phyloP scores from a whole-genome alignment of 30 jellyfish, hydroid and myxozoan genomes.

The Aurelia sp. region DNA sequence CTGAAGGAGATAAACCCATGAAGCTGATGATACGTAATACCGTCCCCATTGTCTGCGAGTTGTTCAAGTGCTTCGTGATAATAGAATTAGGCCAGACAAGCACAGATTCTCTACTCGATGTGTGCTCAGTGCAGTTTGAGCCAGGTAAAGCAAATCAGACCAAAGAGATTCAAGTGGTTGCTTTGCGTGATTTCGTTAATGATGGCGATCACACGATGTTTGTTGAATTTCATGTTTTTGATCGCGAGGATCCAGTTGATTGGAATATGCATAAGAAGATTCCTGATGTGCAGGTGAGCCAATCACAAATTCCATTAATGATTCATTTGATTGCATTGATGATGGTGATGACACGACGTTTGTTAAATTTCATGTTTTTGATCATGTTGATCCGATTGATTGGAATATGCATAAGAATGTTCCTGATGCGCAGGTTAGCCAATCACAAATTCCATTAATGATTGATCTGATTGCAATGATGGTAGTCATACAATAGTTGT shows the following conservation, averaged over 20 bases:
- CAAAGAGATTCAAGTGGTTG: slow-evolving; percentile 77
- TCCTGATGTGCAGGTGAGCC: slow-evolving; percentile 80
- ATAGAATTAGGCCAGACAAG: slow-evolving; percentile 85
- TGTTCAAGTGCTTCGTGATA: slow-evolving; percentile 62
- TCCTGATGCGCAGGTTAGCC: slow-evolving; percentile 79
- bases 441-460: too few relatives aligned
- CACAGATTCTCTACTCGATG: slow-evolving; percentile 65
- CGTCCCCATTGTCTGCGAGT: slow-evolving; percentile 86
- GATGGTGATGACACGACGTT: slow-evolving; percentile 91
- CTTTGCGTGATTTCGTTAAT: slow-evolving; percentile 89
- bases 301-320: too few relatives aligned
- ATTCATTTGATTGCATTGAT: slow-evolving; percentile 87
- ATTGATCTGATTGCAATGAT: too few relatives aligned
- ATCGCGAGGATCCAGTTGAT: slow-evolving; percentile 89
- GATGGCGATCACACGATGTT: slow-evolving; percentile 92
- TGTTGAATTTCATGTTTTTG: slow-evolving; percentile 68
- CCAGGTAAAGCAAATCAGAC: slow-evolving; percentile 74
- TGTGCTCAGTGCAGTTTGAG: slow-evolving; percentile 75
- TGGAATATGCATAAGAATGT: slow-evolving; percentile 83
- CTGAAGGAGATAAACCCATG: slow-evolving; percentile 86
- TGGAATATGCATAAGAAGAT: slow-evolving; percentile 83
- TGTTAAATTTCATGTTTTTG: slow-evolving; percentile 69
- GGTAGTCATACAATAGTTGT: too few relatives aligned
- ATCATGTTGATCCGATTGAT: slow-evolving; percentile 90
- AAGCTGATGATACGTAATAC: slow-evolving; percentile 64